Base-by-base conservation (phyloP, 2,797 vertebrate genomes). In the Philypnodon macrostomus region DNA sequence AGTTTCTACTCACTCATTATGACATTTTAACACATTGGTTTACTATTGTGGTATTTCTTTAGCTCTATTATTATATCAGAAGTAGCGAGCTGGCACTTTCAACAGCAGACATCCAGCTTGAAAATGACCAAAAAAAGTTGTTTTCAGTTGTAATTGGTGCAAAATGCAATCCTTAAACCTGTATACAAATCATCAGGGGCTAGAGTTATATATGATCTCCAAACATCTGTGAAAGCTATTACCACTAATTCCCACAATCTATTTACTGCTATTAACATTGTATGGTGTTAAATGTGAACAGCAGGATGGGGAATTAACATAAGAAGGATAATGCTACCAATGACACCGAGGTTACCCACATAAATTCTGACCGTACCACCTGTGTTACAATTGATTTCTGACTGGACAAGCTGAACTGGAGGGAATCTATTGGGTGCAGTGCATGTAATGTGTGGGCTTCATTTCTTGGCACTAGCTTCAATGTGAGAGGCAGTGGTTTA, bases 401-500 rank as follows among this genome's bases (percentile, higher is more conserved):
- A 70, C 47, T n/a, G 46, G 57, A 66, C 44, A 38, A 56, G 23
- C 32, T 70, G 63, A n/a, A n/a, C n/a, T n/a, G 67, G 57, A 77
- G 52, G 32, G 47, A 85, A 73, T 79, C 65, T 63, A 42, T 50
- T 58, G 53, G 61, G 71, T n/a, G n/a, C n/a, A 72, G 70, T 75
- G 68, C 53, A 53, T 18, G 11, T 19, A 38, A 38, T 42, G 1
- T 11, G 38, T 63, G 2, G 62, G 63, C 75, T 83, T 77, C 63
- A 66, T 61, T n/a, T 60, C 46, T 49, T 67, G 51, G 69, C 63
- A 65, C 53, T 46, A 26, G 58, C 26, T 46, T 51, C 63, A 62
- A 72, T 73, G 58, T 36, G 39, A 60, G 71, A 65, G 51, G 66
- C 73, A 63, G 66, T 41, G 30, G 69, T 81, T 80, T 77, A n/a